Conservation (phyloP, 2,113 vertebrate species). For the Cynocephalus volans region DNA sequence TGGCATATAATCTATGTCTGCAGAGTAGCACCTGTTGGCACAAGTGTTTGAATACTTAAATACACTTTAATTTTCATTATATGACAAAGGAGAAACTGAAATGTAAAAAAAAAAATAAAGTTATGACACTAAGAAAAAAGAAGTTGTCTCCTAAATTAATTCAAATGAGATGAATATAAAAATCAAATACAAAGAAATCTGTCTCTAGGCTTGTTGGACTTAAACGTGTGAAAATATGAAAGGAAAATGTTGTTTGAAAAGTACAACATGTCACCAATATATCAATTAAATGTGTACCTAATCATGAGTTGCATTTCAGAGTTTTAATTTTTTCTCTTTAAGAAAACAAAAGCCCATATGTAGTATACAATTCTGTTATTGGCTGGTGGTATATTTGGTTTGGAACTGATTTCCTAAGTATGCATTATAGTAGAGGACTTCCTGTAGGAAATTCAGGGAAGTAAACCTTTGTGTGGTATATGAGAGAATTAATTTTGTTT, state of each 20-base stretch:
- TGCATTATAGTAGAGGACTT: neutral
- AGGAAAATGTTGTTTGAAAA: neutral
- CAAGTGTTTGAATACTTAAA: constrained; percentile 15
- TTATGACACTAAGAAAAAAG: neutral
- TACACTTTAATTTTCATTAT: constrained; percentile 25
- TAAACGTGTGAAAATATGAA: neutral
- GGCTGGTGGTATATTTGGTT: neutral
- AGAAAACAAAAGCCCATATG: neutral
- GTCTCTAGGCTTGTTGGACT: neutral
- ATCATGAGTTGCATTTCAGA: neutral
- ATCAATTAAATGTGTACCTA: neutral
- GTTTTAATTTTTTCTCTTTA: constrained; percentile 17
- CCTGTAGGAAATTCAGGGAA: neutral
- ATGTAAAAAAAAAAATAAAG: neutral
- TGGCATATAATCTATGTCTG: neutral
- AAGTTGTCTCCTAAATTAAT: neutral
- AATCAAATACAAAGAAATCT: neutral
- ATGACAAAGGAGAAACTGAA: neutral
- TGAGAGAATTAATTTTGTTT: neutral
- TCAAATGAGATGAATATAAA: neutral
- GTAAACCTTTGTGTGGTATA: neutral
- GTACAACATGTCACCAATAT: neutral
- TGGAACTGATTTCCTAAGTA: neutral
- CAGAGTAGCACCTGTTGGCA: neutral
- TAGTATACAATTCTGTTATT: neutral